Percentiles rank a stretch among this genome's conserved stretches.
These are phyloP conservation scores for Sitta europaea DNA, from an alignment of 2,113 vertebrate species.

Conservation along the genomic window DNA sequence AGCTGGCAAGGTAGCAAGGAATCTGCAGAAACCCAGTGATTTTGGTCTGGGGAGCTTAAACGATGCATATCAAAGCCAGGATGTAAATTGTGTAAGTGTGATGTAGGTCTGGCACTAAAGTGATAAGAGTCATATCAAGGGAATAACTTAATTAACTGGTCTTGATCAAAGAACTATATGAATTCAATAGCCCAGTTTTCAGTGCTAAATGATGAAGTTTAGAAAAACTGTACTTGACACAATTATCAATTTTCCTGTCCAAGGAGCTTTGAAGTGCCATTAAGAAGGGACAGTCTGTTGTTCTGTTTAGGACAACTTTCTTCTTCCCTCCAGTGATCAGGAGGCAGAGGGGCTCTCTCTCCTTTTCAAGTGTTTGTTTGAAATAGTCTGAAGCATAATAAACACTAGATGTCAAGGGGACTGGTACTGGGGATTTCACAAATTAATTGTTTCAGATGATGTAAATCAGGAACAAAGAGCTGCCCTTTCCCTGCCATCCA, in stretches of 20 bases:
- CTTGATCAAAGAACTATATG: constrained; percentile 66
- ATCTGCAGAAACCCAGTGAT: not conserved
- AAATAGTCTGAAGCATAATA: not conserved
- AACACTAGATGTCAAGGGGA: constrained; percentile 21
- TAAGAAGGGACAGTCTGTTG: constrained; percentile 45
- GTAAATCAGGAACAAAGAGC: constrained; percentile 18
- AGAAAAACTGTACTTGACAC: constrained; percentile 49
- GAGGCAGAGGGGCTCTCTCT: constrained; percentile 4
- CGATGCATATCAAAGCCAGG: constrained; percentile 48
- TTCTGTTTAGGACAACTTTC: constrained; percentile 23
- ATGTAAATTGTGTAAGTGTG: not conserved
- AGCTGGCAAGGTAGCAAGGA: not conserved
- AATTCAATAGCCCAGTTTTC: constrained; percentile 66
- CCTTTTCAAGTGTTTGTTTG: constrained; percentile 11
- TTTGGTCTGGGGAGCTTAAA: constrained; percentile 14
- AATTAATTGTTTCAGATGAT: constrained; percentile 26
- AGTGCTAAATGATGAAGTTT: constrained; percentile 51
- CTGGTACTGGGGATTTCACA: not conserved
- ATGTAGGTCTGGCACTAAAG: constrained; percentile 62
- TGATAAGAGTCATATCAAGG: constrained; percentile 67
- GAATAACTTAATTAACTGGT: constrained; percentile 71
- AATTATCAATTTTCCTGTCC: constrained; percentile 63
- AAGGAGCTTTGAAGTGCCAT: constrained; percentile 62
- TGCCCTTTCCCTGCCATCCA: not conserved
- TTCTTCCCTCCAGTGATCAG: not conserved